Conservation (phyloP, 1,140 invertebrate genomes). For the Drosophila littoralis region DNA sequence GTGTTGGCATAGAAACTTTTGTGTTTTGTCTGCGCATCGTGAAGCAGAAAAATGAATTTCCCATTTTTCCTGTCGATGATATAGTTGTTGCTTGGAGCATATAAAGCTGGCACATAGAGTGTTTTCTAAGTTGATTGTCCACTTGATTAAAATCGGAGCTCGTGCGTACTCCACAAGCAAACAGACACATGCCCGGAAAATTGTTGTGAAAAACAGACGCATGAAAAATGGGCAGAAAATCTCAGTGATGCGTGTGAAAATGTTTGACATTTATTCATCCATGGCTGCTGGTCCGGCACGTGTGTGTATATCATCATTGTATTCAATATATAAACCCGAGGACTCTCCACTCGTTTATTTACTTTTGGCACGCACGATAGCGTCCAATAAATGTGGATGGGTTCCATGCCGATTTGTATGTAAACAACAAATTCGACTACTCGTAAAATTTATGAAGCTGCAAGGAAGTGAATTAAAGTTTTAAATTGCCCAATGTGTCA, state of each 20-base stretch:
- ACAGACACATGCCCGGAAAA: conserved; percentile 3
- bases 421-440: conserved; percentile 14
- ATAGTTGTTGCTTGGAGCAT: not conserved
- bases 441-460: conserved; percentile 1
- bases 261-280: conserved; percentile 27
- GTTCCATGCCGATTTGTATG: not conserved
- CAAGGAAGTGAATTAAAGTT: not conserved
- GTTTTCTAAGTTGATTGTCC: conserved; percentile 1
- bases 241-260: conserved; percentile 22
- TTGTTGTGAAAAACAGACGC: conserved; percentile 5
- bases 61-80: too few relatives aligned
- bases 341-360: conserved; percentile 1
- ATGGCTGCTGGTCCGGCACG: conserved; percentile 26
- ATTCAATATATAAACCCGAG: not conserved
- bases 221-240: conserved; percentile 13
- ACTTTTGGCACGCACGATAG: conserved; percentile 11
- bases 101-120: not conserved
- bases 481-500: not conserved
- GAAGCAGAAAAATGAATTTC: too few relatives aligned
- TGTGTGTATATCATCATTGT: not conserved
- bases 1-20: too few relatives aligned
- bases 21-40: too few relatives aligned
- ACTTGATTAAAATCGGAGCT: conserved; percentile 22
- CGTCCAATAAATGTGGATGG: not conserved
- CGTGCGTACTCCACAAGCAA: conserved; percentile 4